Conservation (phyloP, 2,797 vertebrate species). For the Halcyon leucocephala region DNA sequence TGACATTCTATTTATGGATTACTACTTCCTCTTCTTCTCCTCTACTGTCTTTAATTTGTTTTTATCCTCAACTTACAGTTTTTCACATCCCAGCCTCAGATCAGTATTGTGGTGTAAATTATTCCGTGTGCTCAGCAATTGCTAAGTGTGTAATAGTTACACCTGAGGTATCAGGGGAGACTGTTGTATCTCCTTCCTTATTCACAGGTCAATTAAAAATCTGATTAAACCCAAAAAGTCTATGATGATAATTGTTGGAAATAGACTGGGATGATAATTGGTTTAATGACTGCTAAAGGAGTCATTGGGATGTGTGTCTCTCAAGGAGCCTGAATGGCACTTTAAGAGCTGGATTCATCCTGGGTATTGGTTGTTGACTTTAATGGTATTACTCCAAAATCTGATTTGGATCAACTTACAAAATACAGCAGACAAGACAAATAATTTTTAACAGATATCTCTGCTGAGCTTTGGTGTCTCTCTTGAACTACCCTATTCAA, state of each 20-base stretch:
- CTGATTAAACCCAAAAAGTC: conserved; percentile 66
- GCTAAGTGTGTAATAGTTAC: conserved; percentile 17
- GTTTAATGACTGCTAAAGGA: conserved; percentile 71
- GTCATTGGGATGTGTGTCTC: conserved; percentile 50
- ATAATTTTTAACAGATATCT: conserved; percentile 15
- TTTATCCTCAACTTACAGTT: neutral
- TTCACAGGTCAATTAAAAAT: conserved; percentile 69
- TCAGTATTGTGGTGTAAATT: neutral
- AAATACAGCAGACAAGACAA: conserved; percentile 34
- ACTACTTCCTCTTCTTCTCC: neutral
- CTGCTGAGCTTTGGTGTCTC: conserved; percentile 41
- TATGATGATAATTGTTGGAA: conserved; percentile 70
- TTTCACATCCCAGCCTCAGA: neutral
- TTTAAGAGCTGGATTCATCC: conserved; percentile 54
- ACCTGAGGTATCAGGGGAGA: conserved; percentile 53
- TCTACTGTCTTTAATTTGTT: neutral
- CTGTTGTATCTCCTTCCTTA: conserved; percentile 53
- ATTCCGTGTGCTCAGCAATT: neutral
- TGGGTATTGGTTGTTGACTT: conserved; percentile 56
- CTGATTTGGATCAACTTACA: conserved; percentile 36
- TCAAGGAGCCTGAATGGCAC: conserved; percentile 58
- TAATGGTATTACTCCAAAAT: conserved; percentile 48
- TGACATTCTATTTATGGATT: neutral
- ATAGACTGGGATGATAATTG: conserved; percentile 71
- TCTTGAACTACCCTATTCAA: conserved; percentile 21